These are phyloP conservation scores for Hypolimnas misippus DNA, from an alignment of 2,888 invertebrate genomes.

Conservation along the genomic window DNA sequence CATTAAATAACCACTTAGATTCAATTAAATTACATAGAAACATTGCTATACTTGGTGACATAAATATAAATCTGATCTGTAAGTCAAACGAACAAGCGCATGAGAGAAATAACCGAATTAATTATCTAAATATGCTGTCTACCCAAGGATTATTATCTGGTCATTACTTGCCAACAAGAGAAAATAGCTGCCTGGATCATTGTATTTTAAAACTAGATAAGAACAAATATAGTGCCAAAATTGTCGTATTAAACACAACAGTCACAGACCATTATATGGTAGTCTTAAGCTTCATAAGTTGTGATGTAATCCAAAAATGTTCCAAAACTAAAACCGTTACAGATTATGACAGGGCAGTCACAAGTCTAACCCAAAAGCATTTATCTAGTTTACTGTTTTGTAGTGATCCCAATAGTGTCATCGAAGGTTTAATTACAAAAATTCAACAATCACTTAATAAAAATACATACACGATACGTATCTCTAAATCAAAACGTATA, in stretches of 20 bases:
- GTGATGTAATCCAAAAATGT: not conserved
- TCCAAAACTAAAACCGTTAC: not conserved
- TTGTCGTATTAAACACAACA: not conserved
- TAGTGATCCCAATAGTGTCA: not conserved
- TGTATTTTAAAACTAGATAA: slow-evolving; percentile 22
- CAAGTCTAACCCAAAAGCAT: not conserved
- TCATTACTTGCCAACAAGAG: no score
- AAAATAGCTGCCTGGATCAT: slow-evolving; percentile 28
- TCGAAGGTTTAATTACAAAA: no score
- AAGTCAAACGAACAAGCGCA: slow-evolving; percentile 1
- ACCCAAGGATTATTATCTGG: slow-evolving; percentile 17
- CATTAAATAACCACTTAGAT: not conserved
- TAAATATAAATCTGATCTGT: slow-evolving; percentile 8
- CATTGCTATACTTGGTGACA: no score
- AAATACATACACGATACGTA: no score
- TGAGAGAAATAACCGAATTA: no score
- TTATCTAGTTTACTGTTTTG: not conserved
- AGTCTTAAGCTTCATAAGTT: not conserved
- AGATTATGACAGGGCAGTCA: no score
- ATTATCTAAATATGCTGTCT: slow-evolving; percentile 18
- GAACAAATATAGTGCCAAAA: no score
- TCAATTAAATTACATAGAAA: not conserved
- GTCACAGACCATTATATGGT: not conserved
- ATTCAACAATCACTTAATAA: not conserved
- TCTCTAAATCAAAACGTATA: not conserved